Evolutionary conservation across 2,113 vertebrate genomes (phyloP).

Genomic region (Electrona antarctica): DNA sequence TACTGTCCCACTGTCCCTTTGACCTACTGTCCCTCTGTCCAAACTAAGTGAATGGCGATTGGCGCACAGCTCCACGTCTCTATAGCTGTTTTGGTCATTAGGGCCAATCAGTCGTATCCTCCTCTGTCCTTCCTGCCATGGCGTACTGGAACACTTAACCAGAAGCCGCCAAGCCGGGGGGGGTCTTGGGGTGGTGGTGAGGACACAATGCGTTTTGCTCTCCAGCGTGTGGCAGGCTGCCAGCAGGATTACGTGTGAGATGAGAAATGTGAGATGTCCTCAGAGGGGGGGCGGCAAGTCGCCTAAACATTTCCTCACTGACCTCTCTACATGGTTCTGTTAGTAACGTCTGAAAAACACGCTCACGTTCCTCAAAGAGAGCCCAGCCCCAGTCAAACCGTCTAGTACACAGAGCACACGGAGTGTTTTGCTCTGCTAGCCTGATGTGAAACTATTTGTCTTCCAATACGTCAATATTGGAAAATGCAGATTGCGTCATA

Average conservation of each 20-base stretch:
- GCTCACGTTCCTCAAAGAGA: constrained; percentile 44
- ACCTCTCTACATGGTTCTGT: constrained; percentile 27
- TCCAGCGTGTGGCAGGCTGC: constrained; percentile 39
- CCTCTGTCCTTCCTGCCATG: constrained; percentile 68
- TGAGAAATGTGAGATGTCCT: constrained; percentile 66
- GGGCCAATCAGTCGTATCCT: constrained; percentile 61
- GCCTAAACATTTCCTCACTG: constrained; percentile 48
- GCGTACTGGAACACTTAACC: constrained; percentile 58
- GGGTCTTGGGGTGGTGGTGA: constrained; percentile 3
- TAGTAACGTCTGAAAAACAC: background rate
- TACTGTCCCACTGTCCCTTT: constrained; percentile 30
- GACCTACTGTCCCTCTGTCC: constrained; percentile 55
- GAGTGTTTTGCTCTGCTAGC: constrained; percentile 16
- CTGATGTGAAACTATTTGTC: background rate
- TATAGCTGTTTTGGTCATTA: constrained; percentile 72
- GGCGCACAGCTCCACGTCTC: constrained; percentile 59
- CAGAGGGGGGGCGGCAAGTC: constrained; percentile 37
- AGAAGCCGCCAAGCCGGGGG: constrained; percentile 50
- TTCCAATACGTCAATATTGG: background rate
- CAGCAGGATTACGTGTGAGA: constrained; percentile 48
- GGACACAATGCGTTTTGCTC: constrained; percentile 25
- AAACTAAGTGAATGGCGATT: constrained; percentile 16
- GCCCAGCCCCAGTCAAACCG: constrained; percentile 34
- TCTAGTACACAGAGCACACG: constrained; percentile 14
- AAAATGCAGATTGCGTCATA: background rate